A percentile compares a stretch with the other conserved stretches of the same genome.
Conservation (phyloP, 2,797 vertebrate genomes). For the Stomatorhinus walkeri region DNA sequence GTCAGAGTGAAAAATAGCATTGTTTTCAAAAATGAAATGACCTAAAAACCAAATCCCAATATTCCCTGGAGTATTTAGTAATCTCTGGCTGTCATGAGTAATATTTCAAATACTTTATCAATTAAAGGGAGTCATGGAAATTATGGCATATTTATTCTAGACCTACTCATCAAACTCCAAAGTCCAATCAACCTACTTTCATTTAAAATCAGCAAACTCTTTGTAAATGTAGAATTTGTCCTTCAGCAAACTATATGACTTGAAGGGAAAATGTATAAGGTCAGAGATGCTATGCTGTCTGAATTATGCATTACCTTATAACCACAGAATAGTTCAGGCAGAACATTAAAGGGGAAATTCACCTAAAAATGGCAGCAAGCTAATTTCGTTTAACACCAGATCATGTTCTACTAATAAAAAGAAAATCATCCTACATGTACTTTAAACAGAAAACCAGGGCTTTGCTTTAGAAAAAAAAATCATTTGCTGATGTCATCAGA, state of each 20-base stretch:
- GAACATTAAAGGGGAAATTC: slow-evolving; percentile 9
- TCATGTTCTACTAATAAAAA: slow-evolving; percentile 4
- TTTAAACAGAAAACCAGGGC: neutral
- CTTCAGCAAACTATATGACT: neutral
- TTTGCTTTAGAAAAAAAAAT: neutral
- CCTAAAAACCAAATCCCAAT: neutral
- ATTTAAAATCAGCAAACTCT: slow-evolving; percentile 3
- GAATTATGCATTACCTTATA: slow-evolving; percentile 7
- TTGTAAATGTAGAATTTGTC: slow-evolving; percentile 10
- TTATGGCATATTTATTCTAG: slow-evolving; percentile 15
- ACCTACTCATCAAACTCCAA: slow-evolving; percentile 7
- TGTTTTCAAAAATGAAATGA: neutral
- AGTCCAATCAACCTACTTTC: slow-evolving; percentile 14
- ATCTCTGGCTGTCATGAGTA: neutral
- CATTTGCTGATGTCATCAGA: neutral
- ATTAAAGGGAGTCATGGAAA: slow-evolving; percentile 12
- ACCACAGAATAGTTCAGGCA: neutral
- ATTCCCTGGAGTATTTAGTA: neutral
- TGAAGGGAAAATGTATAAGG: neutral
- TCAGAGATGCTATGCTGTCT: neutral
- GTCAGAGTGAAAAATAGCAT: neutral
- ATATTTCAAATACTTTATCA: slow-evolving; percentile 5
- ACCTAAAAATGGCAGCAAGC: neutral
- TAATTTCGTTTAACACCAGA: neutral
- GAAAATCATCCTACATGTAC: neutral